phyloP scores from a whole-genome alignment of 2,888 invertebrate species.

The Rhagium mordax region DNA sequence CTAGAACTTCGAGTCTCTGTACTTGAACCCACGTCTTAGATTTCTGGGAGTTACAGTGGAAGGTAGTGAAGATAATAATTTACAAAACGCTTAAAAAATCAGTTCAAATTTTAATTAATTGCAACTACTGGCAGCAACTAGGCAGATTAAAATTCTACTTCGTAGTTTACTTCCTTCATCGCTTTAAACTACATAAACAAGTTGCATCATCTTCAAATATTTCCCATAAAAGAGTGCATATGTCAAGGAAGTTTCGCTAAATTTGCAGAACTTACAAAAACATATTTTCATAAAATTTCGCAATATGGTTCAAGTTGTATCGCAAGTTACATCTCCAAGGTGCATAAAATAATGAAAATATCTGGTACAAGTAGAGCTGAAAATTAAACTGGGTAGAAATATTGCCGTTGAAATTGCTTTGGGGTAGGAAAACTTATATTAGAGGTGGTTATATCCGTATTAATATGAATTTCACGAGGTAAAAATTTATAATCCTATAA shows the following conservation, averaged over 20 bases:
- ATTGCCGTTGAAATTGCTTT: conserved; percentile 15
- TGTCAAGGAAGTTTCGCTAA: background rate
- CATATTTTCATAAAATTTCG: conserved; percentile 5
- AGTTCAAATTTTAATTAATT: no score
- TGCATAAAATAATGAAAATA: conserved; percentile 27
- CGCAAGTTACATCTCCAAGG: conserved; percentile 14
- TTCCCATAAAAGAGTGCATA: no score
- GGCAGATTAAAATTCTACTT: no score
- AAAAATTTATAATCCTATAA: background rate
- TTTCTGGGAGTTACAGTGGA: no score
- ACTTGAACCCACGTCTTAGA: no score
- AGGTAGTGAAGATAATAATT: no score
- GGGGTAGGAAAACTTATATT: background rate
- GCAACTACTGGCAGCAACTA: no score
- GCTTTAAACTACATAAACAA: no score
- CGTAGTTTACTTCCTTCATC: no score
- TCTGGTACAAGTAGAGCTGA: conserved; percentile 1
- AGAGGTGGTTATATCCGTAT: background rate
- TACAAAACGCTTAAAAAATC: no score
- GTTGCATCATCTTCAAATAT: no score
- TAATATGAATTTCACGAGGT: background rate
- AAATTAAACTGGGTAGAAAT: conserved; percentile 14
- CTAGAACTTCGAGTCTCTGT: no score
- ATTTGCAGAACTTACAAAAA: background rate
- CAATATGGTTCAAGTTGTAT: conserved; percentile 22